These are phyloP conservation scores for Myxocyprinus asiaticus DNA, from an alignment of 2,113 vertebrate genomes.

Conservation along the genomic window DNA sequence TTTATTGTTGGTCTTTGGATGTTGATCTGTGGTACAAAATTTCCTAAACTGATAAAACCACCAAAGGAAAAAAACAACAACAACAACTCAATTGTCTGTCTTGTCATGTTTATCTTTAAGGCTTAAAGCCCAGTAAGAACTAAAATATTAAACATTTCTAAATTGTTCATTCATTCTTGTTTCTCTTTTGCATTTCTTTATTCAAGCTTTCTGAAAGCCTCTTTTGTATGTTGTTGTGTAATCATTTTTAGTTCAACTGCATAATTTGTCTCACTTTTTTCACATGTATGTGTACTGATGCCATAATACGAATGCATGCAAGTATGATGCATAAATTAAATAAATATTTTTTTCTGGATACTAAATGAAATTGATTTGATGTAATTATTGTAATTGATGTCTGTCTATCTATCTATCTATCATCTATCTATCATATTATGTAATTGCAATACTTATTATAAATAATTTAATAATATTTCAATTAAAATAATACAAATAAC, in stretches of 20 bases:
- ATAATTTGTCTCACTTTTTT: slow-evolving; percentile 44
- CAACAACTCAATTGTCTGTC: not conserved
- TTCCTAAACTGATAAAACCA: not conserved
- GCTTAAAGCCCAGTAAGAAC: slow-evolving; percentile 17
- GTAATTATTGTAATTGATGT: too few species aligned
- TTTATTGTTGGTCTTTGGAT: not conserved
- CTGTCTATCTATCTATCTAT: not conserved
- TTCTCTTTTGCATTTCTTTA: slow-evolving; percentile 4
- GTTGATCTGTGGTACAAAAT: not conserved
- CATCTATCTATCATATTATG: not conserved
- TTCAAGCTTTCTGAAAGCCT: slow-evolving; percentile 21
- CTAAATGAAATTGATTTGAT: not conserved
- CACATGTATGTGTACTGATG: slow-evolving; percentile 55
- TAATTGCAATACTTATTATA: too few species aligned
- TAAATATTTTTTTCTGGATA: slow-evolving; percentile 44
- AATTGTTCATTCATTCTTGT: too few species aligned
- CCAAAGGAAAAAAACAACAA: slow-evolving; percentile 22
- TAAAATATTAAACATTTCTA: slow-evolving; percentile 26
- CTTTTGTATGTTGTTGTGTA: slow-evolving; percentile 31
- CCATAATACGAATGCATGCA: slow-evolving; percentile 68
- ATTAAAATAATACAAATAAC: too few species aligned
- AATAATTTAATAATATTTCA: too few species aligned
- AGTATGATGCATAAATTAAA: slow-evolving; percentile 65
- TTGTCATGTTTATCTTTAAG: not conserved
- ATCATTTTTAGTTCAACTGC: slow-evolving; percentile 48